Base-by-base conservation (phyloP, 2,113 vertebrate genomes). In the Halichoeres trimaculatus region DNA sequence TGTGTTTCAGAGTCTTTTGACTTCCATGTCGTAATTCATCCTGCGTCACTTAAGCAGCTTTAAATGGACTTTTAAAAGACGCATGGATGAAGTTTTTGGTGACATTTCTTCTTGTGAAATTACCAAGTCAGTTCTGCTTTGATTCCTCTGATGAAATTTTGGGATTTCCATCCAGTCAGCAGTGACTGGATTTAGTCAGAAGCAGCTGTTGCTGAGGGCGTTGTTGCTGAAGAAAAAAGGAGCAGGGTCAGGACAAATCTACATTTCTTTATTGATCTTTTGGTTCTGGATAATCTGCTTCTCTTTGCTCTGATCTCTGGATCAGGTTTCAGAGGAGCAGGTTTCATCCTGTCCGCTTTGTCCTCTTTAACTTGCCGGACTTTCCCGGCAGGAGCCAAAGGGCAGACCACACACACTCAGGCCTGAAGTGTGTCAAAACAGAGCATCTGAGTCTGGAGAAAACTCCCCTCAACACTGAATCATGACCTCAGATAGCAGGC, bases 331-430 rank as follows among this genome's bases (percentile, higher is more conserved):
- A 78, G 20, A n/a, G 54, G 56, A 68, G 71, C 79, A 83, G 76
- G 76, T 83, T 80, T 41, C 26, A 41, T 85, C 75, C 73, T 77
- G 85, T 60, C 62, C 58, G 24, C 23, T 48, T 62, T 55, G 54
- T 60, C 10, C 70, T 70, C 19, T 68, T 76, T 17, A 56, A 20
- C 69, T 54, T 23, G 19, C 76, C 41, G n/a, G 50, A 62, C 24
- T 73, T 56, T 61, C 38, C 45, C 61, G 14, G 71, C 63, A 80
- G 55, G 80, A 74, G 78, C 53, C 71, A 85, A 82, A 89, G 71
- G 57, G 14, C 63, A 85, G 80, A 78, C 73, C 81, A 80, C 79
- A 81, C 85, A 79, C 11, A 16, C 2, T 5, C 48, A 19, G 19
- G 26, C 74, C 64, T 16, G 19, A 53, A 61, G 58, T 63, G 45